phyloP scores from a whole-genome alignment of 2,888 invertebrate species.

The Drosophila subsilvestris region DNA sequence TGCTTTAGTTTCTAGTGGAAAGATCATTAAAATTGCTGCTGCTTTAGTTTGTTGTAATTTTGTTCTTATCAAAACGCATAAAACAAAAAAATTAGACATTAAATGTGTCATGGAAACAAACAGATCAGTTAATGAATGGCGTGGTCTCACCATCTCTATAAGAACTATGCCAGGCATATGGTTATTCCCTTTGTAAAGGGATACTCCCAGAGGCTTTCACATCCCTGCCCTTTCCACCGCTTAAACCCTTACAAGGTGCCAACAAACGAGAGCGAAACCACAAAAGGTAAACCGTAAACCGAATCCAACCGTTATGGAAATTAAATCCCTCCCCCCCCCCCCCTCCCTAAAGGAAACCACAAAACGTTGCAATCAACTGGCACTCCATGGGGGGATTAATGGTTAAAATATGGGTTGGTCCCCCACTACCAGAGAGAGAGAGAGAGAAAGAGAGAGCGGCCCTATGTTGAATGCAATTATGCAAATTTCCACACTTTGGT shows the following conservation, averaged over 20 bases:
- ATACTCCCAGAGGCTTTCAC: slow-evolving; percentile 50
- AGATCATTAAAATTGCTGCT: slow-evolving; percentile 24
- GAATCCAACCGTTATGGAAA: slow-evolving; percentile 26
- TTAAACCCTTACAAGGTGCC: slow-evolving; percentile 42
- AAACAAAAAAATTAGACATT: slow-evolving; percentile 49
- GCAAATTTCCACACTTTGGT: slow-evolving; percentile 58
- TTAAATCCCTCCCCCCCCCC: slow-evolving; percentile 8
- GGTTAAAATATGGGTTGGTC: slow-evolving; percentile 34
- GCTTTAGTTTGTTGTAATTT: slow-evolving; percentile 48
- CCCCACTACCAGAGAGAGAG: slow-evolving; percentile 12
- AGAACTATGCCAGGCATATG: slow-evolving; percentile 48
- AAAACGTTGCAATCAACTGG: slow-evolving; percentile 65
- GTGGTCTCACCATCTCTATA: neutral
- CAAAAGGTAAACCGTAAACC: slow-evolving; percentile 49
- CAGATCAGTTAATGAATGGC: neutral
- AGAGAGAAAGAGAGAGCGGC: slow-evolving; percentile 26
- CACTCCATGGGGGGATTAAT: slow-evolving; percentile 44
- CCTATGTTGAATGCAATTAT: slow-evolving; percentile 64
- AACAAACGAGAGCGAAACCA: slow-evolving; percentile 61
- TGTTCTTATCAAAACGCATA: slow-evolving; percentile 70
- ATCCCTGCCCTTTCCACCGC: slow-evolving; percentile 24
- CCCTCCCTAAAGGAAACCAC: slow-evolving; percentile 64
- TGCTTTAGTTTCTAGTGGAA: slow-evolving; percentile 24
- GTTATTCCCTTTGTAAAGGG: slow-evolving; percentile 62
- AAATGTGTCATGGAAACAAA: slow-evolving; percentile 2